Base-by-base conservation (phyloP, 2,113 vertebrate species). In the Pygoscelis adeliae region DNA sequence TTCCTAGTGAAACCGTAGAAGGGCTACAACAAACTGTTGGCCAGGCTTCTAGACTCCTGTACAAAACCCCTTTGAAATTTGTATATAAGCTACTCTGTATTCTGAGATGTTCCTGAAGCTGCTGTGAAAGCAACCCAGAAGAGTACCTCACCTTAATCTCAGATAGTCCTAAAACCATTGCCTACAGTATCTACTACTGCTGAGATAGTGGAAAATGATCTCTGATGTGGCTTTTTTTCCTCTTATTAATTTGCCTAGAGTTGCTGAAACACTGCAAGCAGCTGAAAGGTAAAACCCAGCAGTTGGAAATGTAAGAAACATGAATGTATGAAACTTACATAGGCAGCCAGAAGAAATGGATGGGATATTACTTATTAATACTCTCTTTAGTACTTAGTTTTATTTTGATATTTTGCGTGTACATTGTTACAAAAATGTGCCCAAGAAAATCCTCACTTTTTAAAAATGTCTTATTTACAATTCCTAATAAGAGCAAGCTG, bases 1-100 rank as follows among this genome's bases (percentile, higher is more conserved):
- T 81, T 97, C 53, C 56, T 83, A 94, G 85, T 95, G 83, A 83
- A 96, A 78, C 77, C 82, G 61, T 69, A 94, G 74, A 93, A 97
- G 72, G 88, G 78, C 65, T 87, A 52, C 55, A 91, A 70, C 70
- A 82, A 97, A 79, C 85, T 84, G 70, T 82, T 97, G 92, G 72
- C 81, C 71, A 77, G n/a, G 66, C 84, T 69, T 56, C 86, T 66
- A 86, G 78, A 66, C 55, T 86, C 47, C 58, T 88, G 84, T 93
- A 91, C 79, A 88, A 83, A 84, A 96, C 36, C 30, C 62, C 42
- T 96, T 15, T 66, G 44, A 79, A 86, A 61, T 67, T 73, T 98
- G 92, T 94, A 87, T 76, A 83, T 92, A 86, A 93, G 76, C 79
- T 84, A 7, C 50, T 95, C 25, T 25, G 87, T 69, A 92, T 70